phyloP scores from a whole-genome alignment of 2,113 vertebrate species.

The Azemiops feae region DNA sequence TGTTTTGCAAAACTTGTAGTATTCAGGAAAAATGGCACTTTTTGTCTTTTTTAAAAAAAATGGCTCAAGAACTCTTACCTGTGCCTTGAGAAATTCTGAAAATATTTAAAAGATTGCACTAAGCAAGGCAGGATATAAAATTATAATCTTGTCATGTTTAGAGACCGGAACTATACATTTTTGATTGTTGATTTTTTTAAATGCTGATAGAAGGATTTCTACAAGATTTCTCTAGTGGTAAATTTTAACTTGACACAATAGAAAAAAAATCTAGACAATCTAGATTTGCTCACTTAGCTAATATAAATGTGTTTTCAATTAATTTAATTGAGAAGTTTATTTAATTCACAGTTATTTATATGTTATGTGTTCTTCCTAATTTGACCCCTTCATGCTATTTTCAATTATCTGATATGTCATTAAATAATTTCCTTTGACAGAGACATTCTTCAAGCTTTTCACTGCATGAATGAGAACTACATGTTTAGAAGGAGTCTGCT shows the following conservation, averaged over 20 bases:
- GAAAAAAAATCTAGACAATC: not conserved
- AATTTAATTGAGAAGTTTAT: not conserved
- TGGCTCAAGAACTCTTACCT: not conserved
- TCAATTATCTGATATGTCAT: not conserved
- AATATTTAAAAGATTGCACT: too few species aligned
- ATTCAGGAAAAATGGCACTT: not conserved
- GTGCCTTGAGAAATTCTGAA: too few species aligned
- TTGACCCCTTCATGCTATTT: not conserved
- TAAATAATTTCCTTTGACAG: not conserved
- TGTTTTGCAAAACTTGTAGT: not conserved
- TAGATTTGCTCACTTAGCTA: not conserved
- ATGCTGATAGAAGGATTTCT: too few species aligned
- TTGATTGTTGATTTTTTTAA: not conserved
- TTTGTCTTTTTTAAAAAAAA: not conserved
- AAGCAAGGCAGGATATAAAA: too few species aligned
- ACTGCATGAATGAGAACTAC: not conserved
- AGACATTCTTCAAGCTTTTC: not conserved
- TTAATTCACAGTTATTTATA: not conserved
- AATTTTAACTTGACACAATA: not conserved
- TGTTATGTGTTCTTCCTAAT: not conserved
- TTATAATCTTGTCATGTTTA: not conserved
- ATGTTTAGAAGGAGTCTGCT: too few species aligned
- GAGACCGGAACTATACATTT: not conserved
- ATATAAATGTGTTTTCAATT: not conserved
- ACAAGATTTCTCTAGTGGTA: not conserved